Evolutionary conservation across 2,888 invertebrate genomes (phyloP).

Genomic region (Apamea epomidion): DNA sequence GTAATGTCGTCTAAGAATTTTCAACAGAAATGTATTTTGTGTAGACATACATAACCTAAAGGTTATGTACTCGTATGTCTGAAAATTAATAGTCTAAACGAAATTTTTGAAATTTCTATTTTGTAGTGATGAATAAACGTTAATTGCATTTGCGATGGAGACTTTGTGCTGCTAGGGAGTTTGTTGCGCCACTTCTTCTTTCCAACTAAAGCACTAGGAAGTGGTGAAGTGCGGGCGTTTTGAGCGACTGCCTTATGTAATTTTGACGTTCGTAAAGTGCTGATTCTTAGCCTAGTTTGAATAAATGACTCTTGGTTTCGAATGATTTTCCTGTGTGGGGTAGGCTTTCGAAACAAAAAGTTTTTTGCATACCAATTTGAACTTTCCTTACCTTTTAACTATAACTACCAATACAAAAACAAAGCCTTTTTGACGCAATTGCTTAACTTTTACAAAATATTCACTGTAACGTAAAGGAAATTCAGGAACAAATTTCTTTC

Average conservation of each 20-base stretch:
- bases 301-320: neutral
- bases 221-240: neutral
- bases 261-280: neutral
- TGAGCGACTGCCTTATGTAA: no score
- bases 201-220: neutral
- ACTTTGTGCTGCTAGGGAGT: neutral
- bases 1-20: constrained; percentile 12
- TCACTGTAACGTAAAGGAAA: neutral
- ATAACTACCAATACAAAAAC: neutral
- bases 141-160: neutral
- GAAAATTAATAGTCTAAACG: neutral
- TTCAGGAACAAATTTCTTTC: neutral
- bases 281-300: neutral
- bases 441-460: neutral
- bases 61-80: no score
- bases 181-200: neutral
- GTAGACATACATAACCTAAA: no score
- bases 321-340: neutral
- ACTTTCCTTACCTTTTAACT: neutral
- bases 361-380: neutral
- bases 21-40: constrained; percentile 3
- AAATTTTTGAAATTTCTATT: neutral
- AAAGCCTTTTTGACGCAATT: neutral
- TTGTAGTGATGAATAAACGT: neutral
- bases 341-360: neutral